These are phyloP conservation scores for Sebastes steindachneri DNA, from an alignment of 2,797 vertebrate genomes.

Conservation along the genomic window DNA sequence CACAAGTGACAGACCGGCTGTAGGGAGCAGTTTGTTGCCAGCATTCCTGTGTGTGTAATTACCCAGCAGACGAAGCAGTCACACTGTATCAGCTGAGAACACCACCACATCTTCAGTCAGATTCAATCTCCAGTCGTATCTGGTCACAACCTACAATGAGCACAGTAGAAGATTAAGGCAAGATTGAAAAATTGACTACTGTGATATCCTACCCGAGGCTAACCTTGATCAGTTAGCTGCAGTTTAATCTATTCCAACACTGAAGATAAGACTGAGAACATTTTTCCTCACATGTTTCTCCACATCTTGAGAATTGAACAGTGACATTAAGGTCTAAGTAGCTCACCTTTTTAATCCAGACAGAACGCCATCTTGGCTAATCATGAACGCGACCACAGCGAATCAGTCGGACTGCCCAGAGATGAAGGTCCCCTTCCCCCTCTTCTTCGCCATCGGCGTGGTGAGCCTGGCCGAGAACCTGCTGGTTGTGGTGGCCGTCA, in stretches of 20 bases:
- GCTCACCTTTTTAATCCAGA: neutral
- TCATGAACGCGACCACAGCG: conserved; percentile 41
- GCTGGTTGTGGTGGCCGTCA: conserved; percentile 89
- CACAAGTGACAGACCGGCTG: neutral
- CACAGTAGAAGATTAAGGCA: neutral
- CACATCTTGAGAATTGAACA: neutral
- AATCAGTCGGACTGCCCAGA: conserved; percentile 85
- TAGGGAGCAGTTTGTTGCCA: neutral
- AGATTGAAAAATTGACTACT: neutral
- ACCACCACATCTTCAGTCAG: neutral
- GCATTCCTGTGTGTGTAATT: neutral
- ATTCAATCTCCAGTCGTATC: neutral
- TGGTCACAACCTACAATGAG: neutral
- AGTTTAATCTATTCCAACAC: neutral
- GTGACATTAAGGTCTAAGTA: neutral
- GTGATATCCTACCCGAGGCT: neutral
- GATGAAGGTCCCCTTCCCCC: conserved; percentile 86
- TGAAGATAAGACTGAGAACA: neutral
- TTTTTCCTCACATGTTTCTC: neutral
- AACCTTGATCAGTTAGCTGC: neutral
- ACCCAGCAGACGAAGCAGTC: neutral
- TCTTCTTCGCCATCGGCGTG: conserved; percentile 89
- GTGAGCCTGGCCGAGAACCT: conserved; percentile 91
- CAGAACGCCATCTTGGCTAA: neutral
- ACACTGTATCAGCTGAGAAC: neutral